A percentile compares a stretch with the other conserved stretches of the same genome.
Conservation (phyloP, 2,888 invertebrate genomes). For the Tenodera sinensis region DNA sequence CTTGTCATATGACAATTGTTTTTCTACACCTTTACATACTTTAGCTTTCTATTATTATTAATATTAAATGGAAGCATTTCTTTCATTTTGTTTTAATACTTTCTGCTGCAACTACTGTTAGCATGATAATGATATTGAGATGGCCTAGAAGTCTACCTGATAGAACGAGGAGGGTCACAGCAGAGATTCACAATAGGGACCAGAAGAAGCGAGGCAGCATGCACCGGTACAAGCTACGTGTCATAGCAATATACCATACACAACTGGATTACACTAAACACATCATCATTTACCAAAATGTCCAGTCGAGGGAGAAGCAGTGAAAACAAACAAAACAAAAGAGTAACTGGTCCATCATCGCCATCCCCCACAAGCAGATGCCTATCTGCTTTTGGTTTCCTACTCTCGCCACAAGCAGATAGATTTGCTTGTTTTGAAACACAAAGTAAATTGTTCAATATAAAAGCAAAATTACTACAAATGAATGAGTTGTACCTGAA, state of each 20-base stretch:
- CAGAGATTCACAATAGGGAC: neutral
- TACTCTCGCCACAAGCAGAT: neutral
- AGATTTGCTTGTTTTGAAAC: neutral
- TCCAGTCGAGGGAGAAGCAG: conserved; percentile 23
- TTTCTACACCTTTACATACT: no score
- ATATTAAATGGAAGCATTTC: no score
- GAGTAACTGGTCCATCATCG: conserved; percentile 11
- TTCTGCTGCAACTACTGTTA: no score
- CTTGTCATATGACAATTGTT: no score
- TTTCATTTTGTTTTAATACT: no score
- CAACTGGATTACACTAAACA: conserved; percentile 26
- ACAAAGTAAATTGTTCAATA: no score
- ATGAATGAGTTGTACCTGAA: no score
- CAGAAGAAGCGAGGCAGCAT: neutral
- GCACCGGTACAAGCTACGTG: conserved; percentile 1
- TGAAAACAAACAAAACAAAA: conserved; percentile 24
- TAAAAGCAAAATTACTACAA: no score
- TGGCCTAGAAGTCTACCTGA: neutral
- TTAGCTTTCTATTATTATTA: no score
- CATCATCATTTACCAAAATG: conserved; percentile 29
- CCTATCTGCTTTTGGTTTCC: neutral
- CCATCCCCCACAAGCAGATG: neutral
- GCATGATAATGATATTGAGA: no score
- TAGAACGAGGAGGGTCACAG: neutral
- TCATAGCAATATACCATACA: conserved; percentile 24